Evolutionary conservation across 2,888 invertebrate genomes (phyloP).

Genomic region (Teinopalpus imperialis): DNA sequence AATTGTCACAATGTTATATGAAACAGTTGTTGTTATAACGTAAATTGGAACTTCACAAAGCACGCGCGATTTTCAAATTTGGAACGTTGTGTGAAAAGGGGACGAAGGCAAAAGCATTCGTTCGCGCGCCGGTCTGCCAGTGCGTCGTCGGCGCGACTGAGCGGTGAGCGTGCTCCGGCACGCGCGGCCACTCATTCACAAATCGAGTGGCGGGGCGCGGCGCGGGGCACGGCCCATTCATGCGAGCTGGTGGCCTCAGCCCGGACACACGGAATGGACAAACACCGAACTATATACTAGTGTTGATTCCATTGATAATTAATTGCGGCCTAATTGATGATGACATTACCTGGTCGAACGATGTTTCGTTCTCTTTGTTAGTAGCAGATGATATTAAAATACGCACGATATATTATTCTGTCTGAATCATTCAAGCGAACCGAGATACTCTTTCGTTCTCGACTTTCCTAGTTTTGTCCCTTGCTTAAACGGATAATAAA

Average conservation of each 20-base stretch:
- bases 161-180: conserved; percentile 43
- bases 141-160: conserved; percentile 73
- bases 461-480: too few relatives aligned
- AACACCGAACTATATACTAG: conserved; percentile 26
- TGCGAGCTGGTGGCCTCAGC: conserved; percentile 40
- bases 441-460: too few relatives aligned
- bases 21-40: conserved; percentile 36
- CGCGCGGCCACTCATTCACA: conserved; percentile 80
- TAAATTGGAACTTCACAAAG: conserved; percentile 32
- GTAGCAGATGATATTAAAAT: too few relatives aligned
- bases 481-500: too few relatives aligned
- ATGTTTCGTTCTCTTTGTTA: too few relatives aligned
- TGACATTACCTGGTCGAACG: too few relatives aligned
- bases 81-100: conserved; percentile 55
- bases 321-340: too few relatives aligned
- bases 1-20: conserved; percentile 32
- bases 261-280: conserved; percentile 25
- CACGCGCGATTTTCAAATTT: conserved; percentile 62
- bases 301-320: too few relatives aligned
- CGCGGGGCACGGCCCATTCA: conserved; percentile 59
- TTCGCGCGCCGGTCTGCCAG: conserved; percentile 66
- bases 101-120: too few relatives aligned
- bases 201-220: conserved; percentile 64
- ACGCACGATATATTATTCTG: too few relatives aligned
- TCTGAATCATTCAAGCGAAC: too few relatives aligned